Conservation (phyloP, 2,113 vertebrate genomes). For the Meles meles region DNA sequence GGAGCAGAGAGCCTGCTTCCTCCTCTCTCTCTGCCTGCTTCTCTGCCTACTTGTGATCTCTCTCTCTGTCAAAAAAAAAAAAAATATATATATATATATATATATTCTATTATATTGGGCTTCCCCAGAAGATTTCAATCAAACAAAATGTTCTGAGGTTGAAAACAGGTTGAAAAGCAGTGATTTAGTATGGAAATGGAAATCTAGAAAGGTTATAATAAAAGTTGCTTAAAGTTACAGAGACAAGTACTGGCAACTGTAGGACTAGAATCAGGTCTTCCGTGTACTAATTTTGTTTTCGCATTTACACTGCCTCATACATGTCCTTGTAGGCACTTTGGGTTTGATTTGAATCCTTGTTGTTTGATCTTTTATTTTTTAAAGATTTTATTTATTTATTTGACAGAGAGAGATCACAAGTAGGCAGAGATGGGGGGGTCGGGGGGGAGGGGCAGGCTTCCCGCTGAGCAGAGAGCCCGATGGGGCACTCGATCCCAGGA, state of each 20-base stretch:
- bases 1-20: too few species aligned
- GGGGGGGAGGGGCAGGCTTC: too few species aligned
- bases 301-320: background rate
- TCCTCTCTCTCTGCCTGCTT: too few species aligned
- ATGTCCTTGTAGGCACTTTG: background rate
- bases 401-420: too few species aligned
- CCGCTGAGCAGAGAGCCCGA: too few species aligned
- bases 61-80: too few species aligned
- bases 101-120: background rate
- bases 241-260: background rate
- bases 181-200: conserved; percentile 10
- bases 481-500: too few species aligned
- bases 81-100: too few species aligned
- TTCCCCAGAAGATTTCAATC: background rate
- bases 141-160: conserved; percentile 11
- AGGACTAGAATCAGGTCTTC: background rate
- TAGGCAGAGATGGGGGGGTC: too few species aligned
- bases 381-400: too few species aligned
- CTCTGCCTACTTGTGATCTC: too few species aligned
- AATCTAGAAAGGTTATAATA: background rate
- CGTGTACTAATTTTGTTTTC: background rate
- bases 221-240: background rate
- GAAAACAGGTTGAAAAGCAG: conserved; percentile 1
- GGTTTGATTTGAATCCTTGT: background rate
- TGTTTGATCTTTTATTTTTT: background rate